Conservation (phyloP, 2,888 invertebrate genomes). For the Tachystola acroxantha region DNA sequence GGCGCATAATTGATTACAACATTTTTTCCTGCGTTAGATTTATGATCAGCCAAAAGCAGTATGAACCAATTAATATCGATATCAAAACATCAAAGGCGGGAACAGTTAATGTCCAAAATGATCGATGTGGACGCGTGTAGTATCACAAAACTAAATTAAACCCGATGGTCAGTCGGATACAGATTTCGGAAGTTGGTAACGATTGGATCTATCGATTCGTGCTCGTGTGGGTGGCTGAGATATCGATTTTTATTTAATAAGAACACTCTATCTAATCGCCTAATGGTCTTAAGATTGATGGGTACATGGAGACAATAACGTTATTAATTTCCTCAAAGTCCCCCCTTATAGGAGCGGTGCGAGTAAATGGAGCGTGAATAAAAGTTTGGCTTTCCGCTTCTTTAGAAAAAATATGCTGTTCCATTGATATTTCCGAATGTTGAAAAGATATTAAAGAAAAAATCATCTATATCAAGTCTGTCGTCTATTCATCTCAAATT, state of each 20-base stretch:
- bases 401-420: no score
- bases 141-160: constrained; percentile 30
- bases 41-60: constrained; percentile 38
- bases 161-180: constrained; percentile 14
- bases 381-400: constrained; percentile 14
- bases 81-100: constrained; percentile 47
- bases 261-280: constrained; percentile 55
- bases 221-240: constrained; percentile 44
- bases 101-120: constrained; percentile 40
- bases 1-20: constrained; percentile 15
- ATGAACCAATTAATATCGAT: constrained; percentile 49
- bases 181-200: constrained; percentile 29
- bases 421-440: no score
- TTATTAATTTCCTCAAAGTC: constrained; percentile 30
- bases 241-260: constrained; percentile 49
- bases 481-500: no score
- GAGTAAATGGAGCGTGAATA: constrained; percentile 28
- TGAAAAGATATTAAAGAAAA: no score
- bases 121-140: constrained; percentile 44
- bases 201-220: constrained; percentile 30
- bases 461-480: no score
- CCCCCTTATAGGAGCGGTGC: constrained; percentile 10
- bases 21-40: constrained; percentile 28
- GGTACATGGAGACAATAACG: constrained; percentile 41
- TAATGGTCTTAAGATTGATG: constrained; percentile 66